Evolutionary conservation across 2,797 vertebrate genomes (phyloP), one percentile per base, ranked within the genome.

Genomic region (Enteromius radiatus): DNA sequence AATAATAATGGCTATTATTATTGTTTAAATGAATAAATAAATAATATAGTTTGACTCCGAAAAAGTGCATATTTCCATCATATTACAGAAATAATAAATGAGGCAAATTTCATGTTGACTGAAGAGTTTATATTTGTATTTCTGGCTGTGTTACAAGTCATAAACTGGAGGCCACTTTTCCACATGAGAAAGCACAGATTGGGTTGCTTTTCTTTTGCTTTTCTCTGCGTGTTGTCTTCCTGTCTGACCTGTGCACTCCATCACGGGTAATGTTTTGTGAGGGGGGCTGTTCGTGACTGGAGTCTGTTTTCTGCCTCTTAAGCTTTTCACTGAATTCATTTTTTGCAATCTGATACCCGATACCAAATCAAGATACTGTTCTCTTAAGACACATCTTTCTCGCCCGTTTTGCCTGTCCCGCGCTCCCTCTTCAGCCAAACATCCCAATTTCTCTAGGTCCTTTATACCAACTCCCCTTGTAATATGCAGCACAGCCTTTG

Each of bases 141-240:
- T 85, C 79, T 85, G 76, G 81, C 75, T 80, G 81, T 69, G 76
- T 77, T 83, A 80, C 70, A 54, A 83, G 88, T 90, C 88, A 78
- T 87, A 87, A 89, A 76, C 54, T 45, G 77, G 88, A 90, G 89
- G 90, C 89, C 88, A 88, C 61, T 38, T 28, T 19, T 84, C 31
- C 69, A 0, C 49, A 23, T 10, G 59, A 76, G 14, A 74, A 41
- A 80, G 87, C 85, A 78, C 79, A 87, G 82, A 86, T 85, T 81
- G 84, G 80, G 83, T 84, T 89, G 81, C 81, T 69, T 52, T 33
- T 56, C n/a, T 45, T 76, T 41, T 15, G 28, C 52, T 54, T 54
- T n/a, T 54, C 8, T 54, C 54, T 76, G 17, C 45, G 14, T 63
- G 38, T 26, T 75, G 33, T 73, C 84, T 84, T 65, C 70, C 87